phyloP scores from a whole-genome alignment of 2,113 vertebrate genomes.

The Aix galericulata region DNA sequence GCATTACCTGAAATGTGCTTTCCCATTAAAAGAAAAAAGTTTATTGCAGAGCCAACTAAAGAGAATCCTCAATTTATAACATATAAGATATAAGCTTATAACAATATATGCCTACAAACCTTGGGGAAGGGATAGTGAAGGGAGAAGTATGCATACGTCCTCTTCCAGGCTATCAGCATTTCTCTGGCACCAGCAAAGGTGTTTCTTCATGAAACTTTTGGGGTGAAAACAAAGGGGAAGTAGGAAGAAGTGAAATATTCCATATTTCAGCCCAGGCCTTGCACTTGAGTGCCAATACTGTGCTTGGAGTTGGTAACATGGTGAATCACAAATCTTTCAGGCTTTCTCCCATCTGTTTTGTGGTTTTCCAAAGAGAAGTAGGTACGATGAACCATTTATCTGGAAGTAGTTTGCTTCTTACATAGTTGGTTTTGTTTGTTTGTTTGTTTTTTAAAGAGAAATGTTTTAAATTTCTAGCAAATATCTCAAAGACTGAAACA shows the following conservation, averaged over 20 bases:
- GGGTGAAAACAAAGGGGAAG: not conserved
- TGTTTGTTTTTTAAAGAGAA: not conserved
- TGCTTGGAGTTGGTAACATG: not conserved
- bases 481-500: not conserved
- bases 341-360: not conserved
- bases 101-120: not conserved
- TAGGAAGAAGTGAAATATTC: not conserved
- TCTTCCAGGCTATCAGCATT: not conserved
- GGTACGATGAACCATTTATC: not conserved
- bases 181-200: not conserved
- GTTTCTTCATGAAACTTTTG: not conserved
- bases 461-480: not conserved
- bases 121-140: not conserved
- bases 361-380: not conserved
- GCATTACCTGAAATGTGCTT: not conserved
- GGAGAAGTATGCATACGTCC: not conserved
- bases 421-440: not conserved
- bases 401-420: not conserved
- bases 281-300: not conserved
- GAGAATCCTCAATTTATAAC: not conserved
- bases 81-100: not conserved
- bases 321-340: not conserved
- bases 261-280: not conserved
- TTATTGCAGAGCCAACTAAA: not conserved
- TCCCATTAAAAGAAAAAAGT: not conserved